A percentile compares a stretch with the other conserved stretches of the same genome.
phyloP scores from a whole-genome alignment of 2,797 vertebrate species.

The Poecilia gillii region DNA sequence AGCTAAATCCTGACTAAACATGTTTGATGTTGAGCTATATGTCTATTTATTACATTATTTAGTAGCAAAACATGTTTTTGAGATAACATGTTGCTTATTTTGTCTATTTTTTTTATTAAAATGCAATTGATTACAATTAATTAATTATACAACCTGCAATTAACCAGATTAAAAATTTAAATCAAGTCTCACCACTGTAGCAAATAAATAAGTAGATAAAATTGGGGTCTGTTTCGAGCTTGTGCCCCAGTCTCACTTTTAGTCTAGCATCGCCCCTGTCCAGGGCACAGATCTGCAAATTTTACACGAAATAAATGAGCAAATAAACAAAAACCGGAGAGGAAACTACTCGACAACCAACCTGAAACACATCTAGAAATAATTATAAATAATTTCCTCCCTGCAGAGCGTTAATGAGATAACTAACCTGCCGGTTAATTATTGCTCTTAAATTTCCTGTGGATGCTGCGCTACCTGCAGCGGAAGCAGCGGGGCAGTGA shows the following conservation, averaged over 20 bases:
- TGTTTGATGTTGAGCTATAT: neutral
- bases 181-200: too few species aligned
- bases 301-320: neutral
- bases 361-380: slow-evolving; percentile 37
- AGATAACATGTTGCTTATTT: neutral
- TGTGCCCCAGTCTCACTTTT: neutral
- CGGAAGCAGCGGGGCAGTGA: slow-evolving; percentile 64
- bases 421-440: slow-evolving; percentile 68
- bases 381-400: slow-evolving; percentile 45
- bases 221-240: neutral
- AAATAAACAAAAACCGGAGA: neutral
- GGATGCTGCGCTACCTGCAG: slow-evolving; percentile 62
- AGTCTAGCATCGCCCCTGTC: neutral
- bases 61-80: neutral
- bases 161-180: too few species aligned
- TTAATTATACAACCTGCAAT: too few species aligned
- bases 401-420: slow-evolving; percentile 67
- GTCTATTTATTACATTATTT: neutral
- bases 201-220: too few species aligned
- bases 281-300: neutral
- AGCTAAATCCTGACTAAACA: too few species aligned
- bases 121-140: too few species aligned
- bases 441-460: slow-evolving; percentile 69
- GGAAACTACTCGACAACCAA: neutral
- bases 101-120: neutral